These are phyloP conservation scores for Sinocyclocheilus maitianheensis DNA, from an alignment of 2,113 vertebrate species.

Conservation along the genomic window DNA sequence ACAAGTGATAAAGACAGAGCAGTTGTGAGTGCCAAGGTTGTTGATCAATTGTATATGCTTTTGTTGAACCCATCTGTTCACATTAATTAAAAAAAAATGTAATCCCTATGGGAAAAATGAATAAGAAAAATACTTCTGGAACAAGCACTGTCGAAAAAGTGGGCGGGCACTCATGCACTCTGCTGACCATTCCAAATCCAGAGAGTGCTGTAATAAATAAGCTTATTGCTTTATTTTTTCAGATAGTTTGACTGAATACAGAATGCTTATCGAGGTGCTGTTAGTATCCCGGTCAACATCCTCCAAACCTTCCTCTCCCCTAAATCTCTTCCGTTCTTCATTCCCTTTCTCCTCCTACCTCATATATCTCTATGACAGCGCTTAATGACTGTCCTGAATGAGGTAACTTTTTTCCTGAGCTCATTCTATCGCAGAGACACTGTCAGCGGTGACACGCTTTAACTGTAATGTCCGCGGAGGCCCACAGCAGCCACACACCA, in stretches of 20 bases:
- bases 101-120: too few species aligned
- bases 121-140: too few species aligned
- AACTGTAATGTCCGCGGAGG: neutral
- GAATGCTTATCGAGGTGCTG: constrained; percentile 4
- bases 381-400: constrained; percentile 37
- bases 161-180: too few species aligned
- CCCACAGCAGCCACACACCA: neutral
- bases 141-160: too few species aligned
- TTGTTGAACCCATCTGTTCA: too few species aligned
- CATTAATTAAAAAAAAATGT: too few species aligned
- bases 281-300: constrained; percentile 8
- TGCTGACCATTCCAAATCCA: neutral
- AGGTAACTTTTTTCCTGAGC: neutral
- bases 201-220: neutral
- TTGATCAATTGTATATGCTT: too few species aligned
- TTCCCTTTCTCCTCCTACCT: constrained; percentile 24
- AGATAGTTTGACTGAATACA: neutral
- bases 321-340: constrained; percentile 16
- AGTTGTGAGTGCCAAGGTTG: too few species aligned
- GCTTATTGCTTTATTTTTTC: neutral
- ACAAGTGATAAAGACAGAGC: too few species aligned
- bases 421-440: constrained; percentile 1
- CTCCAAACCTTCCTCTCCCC: neutral
- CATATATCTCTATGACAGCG: constrained; percentile 43
- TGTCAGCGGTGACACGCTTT: constrained; percentile 2